Percentiles rank a stretch among this genome's conserved stretches.
Evolutionary conservation across 2,888 invertebrate species (phyloP).

Genomic region (Cinara cedri): DNA sequence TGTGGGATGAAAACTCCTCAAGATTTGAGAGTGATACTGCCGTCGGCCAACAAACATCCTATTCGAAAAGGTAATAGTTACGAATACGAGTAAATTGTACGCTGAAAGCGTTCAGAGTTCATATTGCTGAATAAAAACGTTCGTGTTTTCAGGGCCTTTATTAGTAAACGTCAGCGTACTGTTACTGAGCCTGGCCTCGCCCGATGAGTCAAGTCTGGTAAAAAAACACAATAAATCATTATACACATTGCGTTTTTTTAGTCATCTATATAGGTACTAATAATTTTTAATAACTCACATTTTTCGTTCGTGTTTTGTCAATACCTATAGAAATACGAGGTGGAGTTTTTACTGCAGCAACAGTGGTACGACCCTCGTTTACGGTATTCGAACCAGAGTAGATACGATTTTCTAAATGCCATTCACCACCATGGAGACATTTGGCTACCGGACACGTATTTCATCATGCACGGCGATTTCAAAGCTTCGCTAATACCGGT

Average conservation of each 20-base stretch:
- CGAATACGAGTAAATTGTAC: too few species aligned
- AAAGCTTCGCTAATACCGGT: constrained; percentile 92
- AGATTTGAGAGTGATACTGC: constrained; percentile 36
- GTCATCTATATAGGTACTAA: too few species aligned
- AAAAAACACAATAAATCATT: constrained; percentile 61
- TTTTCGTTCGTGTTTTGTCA: constrained; percentile 58
- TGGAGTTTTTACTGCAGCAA: constrained; percentile 90
- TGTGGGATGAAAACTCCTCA: constrained; percentile 70
- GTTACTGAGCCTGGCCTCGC: constrained; percentile 90
- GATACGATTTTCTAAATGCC: constrained; percentile 87
- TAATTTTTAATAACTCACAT: neutral
- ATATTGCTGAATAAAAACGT: too few species aligned
- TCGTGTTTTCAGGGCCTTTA: constrained; percentile 77
- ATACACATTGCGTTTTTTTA: neutral
- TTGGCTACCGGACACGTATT: constrained; percentile 94
- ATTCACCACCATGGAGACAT: constrained; percentile 91
- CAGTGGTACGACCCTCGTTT: constrained; percentile 92
- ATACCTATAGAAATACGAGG: constrained; percentile 86
- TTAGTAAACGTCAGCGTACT: constrained; percentile 93
- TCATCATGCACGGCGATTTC: constrained; percentile 96
- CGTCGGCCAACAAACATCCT: constrained; percentile 39
- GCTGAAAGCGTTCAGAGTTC: too few species aligned
- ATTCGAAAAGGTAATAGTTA: constrained; percentile 35
- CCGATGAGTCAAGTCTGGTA: constrained; percentile 95
- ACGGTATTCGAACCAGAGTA: constrained; percentile 84